Base-by-base conservation (phyloP, 2,888 invertebrate species). In the Desoria tigrina region DNA sequence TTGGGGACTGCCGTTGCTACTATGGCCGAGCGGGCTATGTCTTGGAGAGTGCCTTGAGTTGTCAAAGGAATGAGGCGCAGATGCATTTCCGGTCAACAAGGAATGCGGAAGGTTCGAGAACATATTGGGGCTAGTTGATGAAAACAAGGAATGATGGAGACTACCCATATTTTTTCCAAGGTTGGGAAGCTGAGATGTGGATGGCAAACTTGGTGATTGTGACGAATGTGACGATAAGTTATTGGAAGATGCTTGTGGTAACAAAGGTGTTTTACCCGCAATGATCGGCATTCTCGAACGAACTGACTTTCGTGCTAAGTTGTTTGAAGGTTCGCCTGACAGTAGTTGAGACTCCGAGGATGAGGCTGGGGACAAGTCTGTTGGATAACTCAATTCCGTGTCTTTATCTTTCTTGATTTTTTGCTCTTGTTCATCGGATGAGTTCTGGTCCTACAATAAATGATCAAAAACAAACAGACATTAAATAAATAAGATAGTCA, bases 101-200 rank as follows among this genome's bases (percentile, higher is more conserved):
- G 68, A 42, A 45, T 61, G 61, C 49, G 56, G 57, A n/a, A 57
- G 26, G 21, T 61, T 61, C 61, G 64, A 57, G 42, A 68, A 68
- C 61, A 64, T 61, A 24, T 58, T 64, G 60, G 49, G 24, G 9
- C 32, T 55, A 6, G 21, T 55, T 2, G 16, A 18, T n/a, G 45
- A 49, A 27, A 49, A 59, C n/a, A 49, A n/a, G 23, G 59, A 39
- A 26, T 59, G 45, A 23, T 59, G 45, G 39, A 45, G 21, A 27
- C 24, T 42, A 26, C 42, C 57, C 6, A 42, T 28, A 26, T 28
- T 28, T 18, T 57, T 57, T 18, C 42, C 57, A 14, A 32, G 32
- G 11, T 11, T 32, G 32, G 11, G 4, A 45, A 45, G n/a, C 6
- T 4, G 21, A 45, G 45, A 18, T 6, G 45, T 9, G 16, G 45